A percentile compares a stretch with the other conserved stretches of the same genome.
Conservation (phyloP, 2,888 invertebrate species). For the Limnephilus lunatus region DNA sequence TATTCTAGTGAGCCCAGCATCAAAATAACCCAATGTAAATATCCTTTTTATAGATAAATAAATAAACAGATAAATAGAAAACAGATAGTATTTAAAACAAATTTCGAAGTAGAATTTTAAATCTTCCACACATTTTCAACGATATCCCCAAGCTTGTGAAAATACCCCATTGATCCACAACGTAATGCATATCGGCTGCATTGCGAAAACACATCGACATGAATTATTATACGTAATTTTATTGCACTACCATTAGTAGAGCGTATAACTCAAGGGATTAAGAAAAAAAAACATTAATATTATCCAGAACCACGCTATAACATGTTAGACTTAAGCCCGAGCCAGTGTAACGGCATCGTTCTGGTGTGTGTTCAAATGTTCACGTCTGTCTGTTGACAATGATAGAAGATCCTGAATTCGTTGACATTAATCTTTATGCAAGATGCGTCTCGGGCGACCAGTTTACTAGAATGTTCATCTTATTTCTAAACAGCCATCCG, state of each 20-base stretch:
- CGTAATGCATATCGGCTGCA: not conserved
- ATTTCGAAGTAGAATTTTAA: too few relatives aligned
- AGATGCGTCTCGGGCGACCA: slow-evolving; percentile 6
- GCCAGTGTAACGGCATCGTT: not conserved
- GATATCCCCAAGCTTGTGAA: too few relatives aligned
- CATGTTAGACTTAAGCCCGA: not conserved
- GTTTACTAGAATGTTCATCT: not conserved
- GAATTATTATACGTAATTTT: not conserved
- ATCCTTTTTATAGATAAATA: too few relatives aligned
- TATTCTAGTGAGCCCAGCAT: too few relatives aligned
- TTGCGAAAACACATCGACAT: not conserved
- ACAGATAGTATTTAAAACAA: too few relatives aligned
- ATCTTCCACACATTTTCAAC: too few relatives aligned
- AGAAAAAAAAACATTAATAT: not conserved
- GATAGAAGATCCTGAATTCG: slow-evolving; percentile 15
- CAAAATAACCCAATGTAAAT: too few relatives aligned
- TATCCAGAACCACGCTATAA: not conserved
- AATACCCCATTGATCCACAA: not conserved
- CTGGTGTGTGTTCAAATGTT: not conserved
- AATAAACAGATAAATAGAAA: too few relatives aligned
- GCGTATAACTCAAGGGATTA: not conserved
- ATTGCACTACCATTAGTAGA: not conserved
- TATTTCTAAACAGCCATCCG: not conserved
- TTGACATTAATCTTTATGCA: slow-evolving; percentile 30
- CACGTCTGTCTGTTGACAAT: not conserved